A percentile compares a stretch with the other conserved stretches of the same genome.
Conservation (phyloP, 2,113 vertebrate species). For the Hyperoodon ampullatus region DNA sequence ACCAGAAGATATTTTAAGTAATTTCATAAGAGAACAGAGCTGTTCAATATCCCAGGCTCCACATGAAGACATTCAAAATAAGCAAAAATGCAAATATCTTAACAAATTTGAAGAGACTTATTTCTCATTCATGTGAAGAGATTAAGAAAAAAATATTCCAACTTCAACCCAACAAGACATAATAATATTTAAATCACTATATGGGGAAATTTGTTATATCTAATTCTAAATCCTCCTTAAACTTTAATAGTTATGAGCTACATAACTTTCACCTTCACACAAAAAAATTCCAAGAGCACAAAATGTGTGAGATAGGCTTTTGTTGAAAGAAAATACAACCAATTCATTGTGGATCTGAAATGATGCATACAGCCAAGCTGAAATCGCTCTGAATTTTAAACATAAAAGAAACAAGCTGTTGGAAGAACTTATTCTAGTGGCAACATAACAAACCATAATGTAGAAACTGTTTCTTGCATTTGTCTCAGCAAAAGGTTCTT, state of each 20-base stretch:
- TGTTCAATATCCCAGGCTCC: background rate
- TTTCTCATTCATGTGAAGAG: background rate
- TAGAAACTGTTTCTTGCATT: background rate
- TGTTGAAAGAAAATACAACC: background rate
- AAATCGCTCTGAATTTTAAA: background rate
- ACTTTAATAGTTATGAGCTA: background rate
- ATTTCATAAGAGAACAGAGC: background rate
- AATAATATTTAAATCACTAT: background rate
- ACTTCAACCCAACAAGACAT: background rate
- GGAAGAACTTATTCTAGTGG: background rate
- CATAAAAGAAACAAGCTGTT: background rate
- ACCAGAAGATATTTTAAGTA: background rate
- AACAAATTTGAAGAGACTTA: background rate
- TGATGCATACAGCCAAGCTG: background rate
- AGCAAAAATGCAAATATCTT: background rate
- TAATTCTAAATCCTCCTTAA: background rate
- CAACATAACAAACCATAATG: background rate
- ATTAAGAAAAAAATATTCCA: background rate
- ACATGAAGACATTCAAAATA: background rate
- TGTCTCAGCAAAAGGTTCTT: background rate
- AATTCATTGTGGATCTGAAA: background rate
- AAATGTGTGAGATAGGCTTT: background rate
- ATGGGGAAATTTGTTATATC: background rate
- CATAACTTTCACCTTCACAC: background rate
- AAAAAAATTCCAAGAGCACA: background rate